phyloP scores from a whole-genome alignment of 2,888 invertebrate genomes.

The Acronicta aceris region DNA sequence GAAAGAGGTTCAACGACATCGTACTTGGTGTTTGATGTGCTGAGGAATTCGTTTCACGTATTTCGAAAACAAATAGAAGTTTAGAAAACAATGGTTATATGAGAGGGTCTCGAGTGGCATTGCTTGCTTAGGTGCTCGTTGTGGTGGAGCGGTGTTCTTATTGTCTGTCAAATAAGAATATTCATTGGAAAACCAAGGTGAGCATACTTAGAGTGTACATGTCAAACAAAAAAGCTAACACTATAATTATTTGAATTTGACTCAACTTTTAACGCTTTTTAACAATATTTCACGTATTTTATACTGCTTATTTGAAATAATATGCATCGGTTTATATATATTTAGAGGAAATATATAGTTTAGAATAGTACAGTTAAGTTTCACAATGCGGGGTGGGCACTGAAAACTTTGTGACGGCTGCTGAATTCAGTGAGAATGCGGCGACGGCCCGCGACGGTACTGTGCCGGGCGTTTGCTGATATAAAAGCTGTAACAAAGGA shows the following conservation, averaged over 20 bases:
- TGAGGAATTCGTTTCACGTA: conserved; percentile 84
- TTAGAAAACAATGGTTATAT: conserved; percentile 82
- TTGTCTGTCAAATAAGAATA: conserved; percentile 71
- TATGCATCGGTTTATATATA: conserved; percentile 37
- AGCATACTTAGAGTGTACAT: conserved; percentile 63
- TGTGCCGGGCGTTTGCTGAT: conserved; percentile 59
- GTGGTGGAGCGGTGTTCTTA: conserved; percentile 74
- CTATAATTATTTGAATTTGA: conserved; percentile 43
- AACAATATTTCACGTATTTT: conserved; percentile 39
- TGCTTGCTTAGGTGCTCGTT: conserved; percentile 83
- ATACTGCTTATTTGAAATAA: conserved; percentile 43
- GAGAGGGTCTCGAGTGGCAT: conserved; percentile 71
- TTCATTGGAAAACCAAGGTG: conserved; percentile 71
- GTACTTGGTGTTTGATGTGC: conserved; percentile 78
- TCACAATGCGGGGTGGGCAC: conserved; percentile 65
- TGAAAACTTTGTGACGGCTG: conserved; percentile 72
- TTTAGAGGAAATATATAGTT: conserved; percentile 58
- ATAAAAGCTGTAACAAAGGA: conserved; percentile 42
- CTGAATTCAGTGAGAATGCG: conserved; percentile 78
- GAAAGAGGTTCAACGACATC: conserved; percentile 77
- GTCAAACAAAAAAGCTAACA: conserved; percentile 49
- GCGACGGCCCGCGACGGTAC: conserved; percentile 80
- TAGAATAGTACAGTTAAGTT: conserved; percentile 63
- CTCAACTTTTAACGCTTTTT: conserved; percentile 50
- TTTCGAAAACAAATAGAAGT: conserved; percentile 83